Percentiles rank a stretch among this genome's conserved stretches.
Evolutionary conservation across 2,888 invertebrate genomes (phyloP).

Genomic region (Himalopsyche anomala): DNA sequence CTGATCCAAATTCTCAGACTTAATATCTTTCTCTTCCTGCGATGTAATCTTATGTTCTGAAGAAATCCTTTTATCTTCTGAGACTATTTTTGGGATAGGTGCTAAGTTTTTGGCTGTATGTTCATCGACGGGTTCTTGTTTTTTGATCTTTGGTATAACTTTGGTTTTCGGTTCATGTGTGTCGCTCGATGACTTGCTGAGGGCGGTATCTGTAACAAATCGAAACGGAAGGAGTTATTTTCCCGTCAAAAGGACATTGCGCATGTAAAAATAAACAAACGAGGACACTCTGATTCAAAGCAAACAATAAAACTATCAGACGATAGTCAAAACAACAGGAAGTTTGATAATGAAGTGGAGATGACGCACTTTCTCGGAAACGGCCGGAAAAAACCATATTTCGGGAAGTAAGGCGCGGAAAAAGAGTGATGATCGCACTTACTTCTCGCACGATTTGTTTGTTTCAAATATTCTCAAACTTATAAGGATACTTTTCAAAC

Average conservation of each 20-base stretch:
- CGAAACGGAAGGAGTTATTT: not conserved
- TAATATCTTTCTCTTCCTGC: constrained; percentile 67
- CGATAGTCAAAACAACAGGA: constrained; percentile 16
- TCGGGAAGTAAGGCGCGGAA: not conserved
- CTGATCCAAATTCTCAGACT: constrained; percentile 69
- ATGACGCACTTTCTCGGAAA: constrained; percentile 18
- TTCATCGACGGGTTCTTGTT: constrained; percentile 65
- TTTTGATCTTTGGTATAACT: constrained; percentile 66
- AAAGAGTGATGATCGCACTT: not conserved
- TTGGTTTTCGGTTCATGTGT: constrained; percentile 65
- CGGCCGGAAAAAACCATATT: not conserved
- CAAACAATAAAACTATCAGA: constrained; percentile 16
- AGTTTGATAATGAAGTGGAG: not conserved
- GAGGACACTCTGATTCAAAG: not conserved
- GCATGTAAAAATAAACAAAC: not conserved
- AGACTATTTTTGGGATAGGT: constrained; percentile 3
- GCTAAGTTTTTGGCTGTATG: not conserved
- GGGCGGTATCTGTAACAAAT: constrained; percentile 68
- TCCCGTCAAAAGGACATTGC: not conserved
- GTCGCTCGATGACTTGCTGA: constrained; percentile 69
- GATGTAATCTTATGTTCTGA: constrained; percentile 63
- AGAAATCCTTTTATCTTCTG: not conserved
- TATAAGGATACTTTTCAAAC: too few species aligned
- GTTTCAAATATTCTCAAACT: too few species aligned
- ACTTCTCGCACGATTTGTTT: too few species aligned